These are phyloP conservation scores for Sminthurides aquaticus DNA, from an alignment of 2,888 invertebrate species.

Conservation along the genomic window DNA sequence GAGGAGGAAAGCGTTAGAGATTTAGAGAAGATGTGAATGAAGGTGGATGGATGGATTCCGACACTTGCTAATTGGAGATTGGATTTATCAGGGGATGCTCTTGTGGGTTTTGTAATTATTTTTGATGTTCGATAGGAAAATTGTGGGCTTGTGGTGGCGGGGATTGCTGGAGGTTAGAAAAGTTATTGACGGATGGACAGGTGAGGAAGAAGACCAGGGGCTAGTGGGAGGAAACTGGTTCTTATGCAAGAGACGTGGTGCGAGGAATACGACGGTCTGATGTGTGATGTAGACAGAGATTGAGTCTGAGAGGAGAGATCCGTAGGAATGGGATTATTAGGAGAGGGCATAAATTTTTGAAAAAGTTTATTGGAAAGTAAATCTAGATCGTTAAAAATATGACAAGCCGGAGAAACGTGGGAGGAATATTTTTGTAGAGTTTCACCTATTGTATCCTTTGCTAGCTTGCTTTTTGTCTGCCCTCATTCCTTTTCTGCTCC, in stretches of 20 bases:
- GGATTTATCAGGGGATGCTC: neutral
- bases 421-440: constrained; percentile 2
- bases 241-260: neutral
- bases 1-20: no score
- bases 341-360: neutral
- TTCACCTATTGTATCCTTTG: no score
- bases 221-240: neutral
- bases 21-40: no score
- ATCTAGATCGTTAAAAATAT: constrained; percentile 5
- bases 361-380: constrained; percentile 2
- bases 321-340: no score
- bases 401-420: neutral
- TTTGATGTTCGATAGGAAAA: neutral
- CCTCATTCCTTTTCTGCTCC: neutral
- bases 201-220: no score
- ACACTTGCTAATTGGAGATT: neutral
- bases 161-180: neutral
- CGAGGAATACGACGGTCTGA: no score
- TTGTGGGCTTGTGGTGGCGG: neutral
- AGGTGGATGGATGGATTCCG: neutral
- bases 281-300: no score
- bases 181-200: neutral
- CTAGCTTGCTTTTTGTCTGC: no score
- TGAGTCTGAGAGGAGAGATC: no score
- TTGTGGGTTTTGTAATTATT: neutral